Percentiles rank a stretch among this genome's conserved stretches.
phyloP scores from a whole-genome alignment of 2,113 vertebrate species.

The Suricata suricatta region DNA sequence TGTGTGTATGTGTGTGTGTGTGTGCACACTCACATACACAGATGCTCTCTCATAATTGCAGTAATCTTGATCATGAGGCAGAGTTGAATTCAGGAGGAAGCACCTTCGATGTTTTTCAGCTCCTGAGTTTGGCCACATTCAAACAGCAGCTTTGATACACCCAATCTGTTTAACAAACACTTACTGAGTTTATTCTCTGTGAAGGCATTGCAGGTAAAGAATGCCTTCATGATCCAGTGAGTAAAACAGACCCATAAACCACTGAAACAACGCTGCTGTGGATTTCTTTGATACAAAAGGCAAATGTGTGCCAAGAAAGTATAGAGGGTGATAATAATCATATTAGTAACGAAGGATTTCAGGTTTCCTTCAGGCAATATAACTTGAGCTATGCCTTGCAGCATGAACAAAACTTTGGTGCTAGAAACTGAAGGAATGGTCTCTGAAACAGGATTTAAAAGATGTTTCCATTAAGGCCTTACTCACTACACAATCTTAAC shows the following conservation, averaged over 20 bases:
- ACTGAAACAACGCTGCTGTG: neutral
- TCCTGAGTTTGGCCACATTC: neutral
- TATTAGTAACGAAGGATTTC: neutral
- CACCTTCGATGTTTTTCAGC: neutral
- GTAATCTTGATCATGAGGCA: neutral
- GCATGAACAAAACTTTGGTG: neutral
- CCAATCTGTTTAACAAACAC: neutral
- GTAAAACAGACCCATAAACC: neutral
- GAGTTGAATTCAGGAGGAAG: neutral
- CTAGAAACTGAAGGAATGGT: neutral
- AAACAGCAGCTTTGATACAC: neutral
- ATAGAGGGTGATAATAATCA: neutral
- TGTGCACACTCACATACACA: neutral
- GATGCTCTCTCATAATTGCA: neutral
- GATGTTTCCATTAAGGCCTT: neutral
- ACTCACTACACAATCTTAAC: neutral
- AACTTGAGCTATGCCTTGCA: neutral
- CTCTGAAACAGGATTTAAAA: neutral
- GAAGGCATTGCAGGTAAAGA: neutral
- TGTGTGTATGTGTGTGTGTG: accelerated
- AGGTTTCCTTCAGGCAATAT: neutral
- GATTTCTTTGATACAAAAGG: neutral
- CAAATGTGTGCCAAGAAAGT: neutral
- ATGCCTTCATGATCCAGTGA: neutral
- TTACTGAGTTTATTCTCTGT: neutral